A percentile compares a stretch with the other conserved stretches of the same genome.
phyloP scores from a whole-genome alignment of 2,113 vertebrate species.

The Panurus biarmicus region DNA sequence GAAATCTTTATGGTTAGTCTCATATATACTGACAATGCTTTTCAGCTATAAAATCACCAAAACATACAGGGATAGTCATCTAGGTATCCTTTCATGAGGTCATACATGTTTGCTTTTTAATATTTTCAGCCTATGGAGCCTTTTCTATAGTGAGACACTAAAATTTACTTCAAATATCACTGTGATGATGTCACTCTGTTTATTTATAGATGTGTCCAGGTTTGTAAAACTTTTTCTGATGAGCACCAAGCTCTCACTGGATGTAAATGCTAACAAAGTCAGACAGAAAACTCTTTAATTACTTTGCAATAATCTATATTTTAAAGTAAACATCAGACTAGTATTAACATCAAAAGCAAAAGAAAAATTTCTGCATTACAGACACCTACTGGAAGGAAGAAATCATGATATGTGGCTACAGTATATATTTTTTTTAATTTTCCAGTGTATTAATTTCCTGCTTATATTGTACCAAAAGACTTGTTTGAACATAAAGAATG shows the following conservation, averaged over 20 bases:
- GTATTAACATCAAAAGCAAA: not conserved
- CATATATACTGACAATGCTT: not conserved
- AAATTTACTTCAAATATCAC: not conserved
- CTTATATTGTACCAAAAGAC: not conserved
- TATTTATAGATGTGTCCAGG: not conserved
- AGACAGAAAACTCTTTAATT: not conserved
- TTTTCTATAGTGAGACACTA: not conserved
- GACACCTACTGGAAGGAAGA: not conserved
- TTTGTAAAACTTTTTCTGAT: not conserved
- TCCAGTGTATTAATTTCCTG: not conserved
- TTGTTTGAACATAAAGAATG: not conserved
- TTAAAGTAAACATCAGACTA: not conserved
- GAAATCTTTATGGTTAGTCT: slow-evolving; percentile 10
- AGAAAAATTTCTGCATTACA: not conserved
- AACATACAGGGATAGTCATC: not conserved
- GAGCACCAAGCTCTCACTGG: not conserved
- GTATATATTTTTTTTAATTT: not conserved
- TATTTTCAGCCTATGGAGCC: not conserved
- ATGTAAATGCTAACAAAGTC: not conserved
- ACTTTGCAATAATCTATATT: not conserved
- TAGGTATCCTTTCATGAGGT: not conserved
- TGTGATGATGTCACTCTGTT: not conserved
- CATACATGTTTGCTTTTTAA: not conserved
- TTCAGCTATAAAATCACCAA: not conserved
- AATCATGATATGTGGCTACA: not conserved